phyloP scores from a whole-genome alignment of 1,140 invertebrate species.

The Mycetomoellerius zeteki region DNA sequence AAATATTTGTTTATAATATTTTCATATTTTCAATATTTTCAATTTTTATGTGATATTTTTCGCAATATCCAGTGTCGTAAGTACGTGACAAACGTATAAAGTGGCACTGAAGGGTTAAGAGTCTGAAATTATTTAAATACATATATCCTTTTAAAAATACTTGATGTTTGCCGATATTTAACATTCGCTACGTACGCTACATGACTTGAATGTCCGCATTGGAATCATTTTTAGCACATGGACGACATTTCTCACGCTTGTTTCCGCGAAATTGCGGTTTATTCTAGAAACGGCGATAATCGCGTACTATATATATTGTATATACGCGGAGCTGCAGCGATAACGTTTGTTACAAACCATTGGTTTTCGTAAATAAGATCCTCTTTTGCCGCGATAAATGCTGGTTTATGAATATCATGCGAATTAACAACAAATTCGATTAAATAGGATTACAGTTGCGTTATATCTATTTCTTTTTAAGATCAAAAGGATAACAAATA shows the following conservation, averaged over 20 bases:
- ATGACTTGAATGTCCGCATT: neutral
- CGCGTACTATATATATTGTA: neutral
- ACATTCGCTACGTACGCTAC: neutral
- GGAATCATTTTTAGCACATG: neutral
- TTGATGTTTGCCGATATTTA: neutral
- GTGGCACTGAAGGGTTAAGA: too few species aligned
- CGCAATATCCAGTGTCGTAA: too few species aligned
- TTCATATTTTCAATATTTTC: too few species aligned
- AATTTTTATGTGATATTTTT: too few species aligned
- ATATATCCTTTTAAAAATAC: neutral
- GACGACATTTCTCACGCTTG: conserved; percentile 1
- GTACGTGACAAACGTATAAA: too few species aligned
- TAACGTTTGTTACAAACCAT: neutral
- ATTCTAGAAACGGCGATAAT: neutral
- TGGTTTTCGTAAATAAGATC: neutral
- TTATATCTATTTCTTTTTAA: conserved; percentile 32
- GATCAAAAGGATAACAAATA: conserved; percentile 35
- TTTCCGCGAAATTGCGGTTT: conserved; percentile 12
- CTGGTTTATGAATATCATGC: neutral
- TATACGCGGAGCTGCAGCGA: neutral
- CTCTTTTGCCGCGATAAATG: neutral
- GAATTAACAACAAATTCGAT: neutral
- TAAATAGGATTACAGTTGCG: neutral
- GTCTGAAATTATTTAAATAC: neutral
- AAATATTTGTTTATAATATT: too few species aligned